These are phyloP conservation scores for Drosophila antonietae DNA, from an alignment of 2,888 invertebrate genomes.

Conservation along the genomic window DNA sequence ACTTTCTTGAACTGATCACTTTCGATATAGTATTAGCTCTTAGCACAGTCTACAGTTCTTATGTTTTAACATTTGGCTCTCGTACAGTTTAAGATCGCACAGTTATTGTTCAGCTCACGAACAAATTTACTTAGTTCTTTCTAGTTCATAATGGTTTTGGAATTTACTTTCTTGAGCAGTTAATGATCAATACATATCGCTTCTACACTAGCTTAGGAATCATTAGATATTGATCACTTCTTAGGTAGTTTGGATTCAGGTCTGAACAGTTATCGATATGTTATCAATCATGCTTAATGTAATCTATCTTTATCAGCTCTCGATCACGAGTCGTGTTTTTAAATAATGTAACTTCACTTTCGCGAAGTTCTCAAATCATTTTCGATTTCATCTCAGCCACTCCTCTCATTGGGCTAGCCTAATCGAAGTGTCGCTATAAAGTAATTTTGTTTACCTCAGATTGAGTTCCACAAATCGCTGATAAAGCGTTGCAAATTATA, in stretches of 20 bases:
- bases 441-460: slow-evolving; percentile 24
- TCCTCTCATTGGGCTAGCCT: not conserved
- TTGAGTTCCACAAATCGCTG: slow-evolving; percentile 44
- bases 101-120: not conserved
- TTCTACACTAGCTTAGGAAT: too few species aligned
- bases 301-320: not conserved
- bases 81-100: not conserved
- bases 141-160: too few species aligned
- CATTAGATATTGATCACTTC: not conserved
- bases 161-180: too few species aligned
- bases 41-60: too few species aligned
- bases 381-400: not conserved
- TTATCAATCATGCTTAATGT: not conserved
- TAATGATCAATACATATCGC: too few species aligned
- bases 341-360: not conserved
- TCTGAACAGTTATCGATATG: not conserved
- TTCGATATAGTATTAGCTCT: too few species aligned
- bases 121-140: not conserved
- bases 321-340: not conserved
- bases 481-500: slow-evolving; percentile 29
- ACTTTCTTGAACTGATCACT: too few species aligned
- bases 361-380: not conserved
- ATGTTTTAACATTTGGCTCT: too few species aligned
- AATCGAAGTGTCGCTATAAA: slow-evolving; percentile 31
- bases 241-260: not conserved